Evolutionary conservation across 2,888 invertebrate genomes (phyloP), one percentile per base, ranked within the genome.

Genomic region (Encarsia formosa): DNA sequence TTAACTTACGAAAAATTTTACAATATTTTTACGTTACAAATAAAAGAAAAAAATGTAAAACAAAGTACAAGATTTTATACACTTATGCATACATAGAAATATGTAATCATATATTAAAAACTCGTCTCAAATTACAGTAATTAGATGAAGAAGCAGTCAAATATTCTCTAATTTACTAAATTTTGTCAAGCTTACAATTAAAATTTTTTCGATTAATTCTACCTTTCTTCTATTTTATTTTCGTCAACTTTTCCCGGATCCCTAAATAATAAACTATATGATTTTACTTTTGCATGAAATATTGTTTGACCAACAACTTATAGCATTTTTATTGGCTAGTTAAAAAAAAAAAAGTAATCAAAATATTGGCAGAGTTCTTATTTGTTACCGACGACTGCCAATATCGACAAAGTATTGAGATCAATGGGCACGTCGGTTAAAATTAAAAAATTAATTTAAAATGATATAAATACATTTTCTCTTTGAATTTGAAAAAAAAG

Each of bases 371-470:
- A 64, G 62, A 61, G 32, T 39, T 43, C 13, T 26, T 47, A 22
- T 48, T 16, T 37, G 55, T 56, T 44, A 57, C 56, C 52, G 41
- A 53, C 56, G 46, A 56, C 57, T 61, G 61, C 63, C 66, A 65
- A 67, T 64, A 63, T 64, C 51, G 44, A 41, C 45, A 50, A 44
- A 20, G 24, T 59, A 54, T 63, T 71, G 71, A 71, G 71, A 71
- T 71, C 71, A 71, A 67, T 63, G 63, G 48, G 46, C 53, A 48
- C 40, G 41, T 53, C 56, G 56, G 56, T 53, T 48, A 9, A 49
- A 31, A 49, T 26, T 34, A n/a, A n/a, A n/a, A n/a, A n/a, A n/a
- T n/a, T n/a, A n/a, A n/a, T 41, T 47, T 3, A 6, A 54, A 39
- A 44, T 16, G 38, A 49, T 43, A 43, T 22, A 38, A n/a, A 39